These are phyloP conservation scores for Tortricodes alternella DNA, from an alignment of 2,888 invertebrate species.

Conservation along the genomic window DNA sequence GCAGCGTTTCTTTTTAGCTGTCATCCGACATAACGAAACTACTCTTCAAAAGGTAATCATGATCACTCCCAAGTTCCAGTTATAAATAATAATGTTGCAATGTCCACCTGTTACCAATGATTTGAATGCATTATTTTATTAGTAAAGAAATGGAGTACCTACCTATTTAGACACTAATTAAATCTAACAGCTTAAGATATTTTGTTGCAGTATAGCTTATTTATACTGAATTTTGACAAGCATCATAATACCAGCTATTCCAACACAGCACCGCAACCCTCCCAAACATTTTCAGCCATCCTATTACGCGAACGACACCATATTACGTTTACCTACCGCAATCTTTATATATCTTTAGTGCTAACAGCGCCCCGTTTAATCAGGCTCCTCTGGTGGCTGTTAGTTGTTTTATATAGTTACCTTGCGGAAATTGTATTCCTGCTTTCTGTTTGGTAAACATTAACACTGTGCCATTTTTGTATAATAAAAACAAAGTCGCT, in stretches of 20 bases:
- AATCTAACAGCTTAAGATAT: too few species aligned
- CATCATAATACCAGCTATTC: background rate
- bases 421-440: slow-evolving; percentile 43
- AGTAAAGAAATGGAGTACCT: too few species aligned
- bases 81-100: too few species aligned
- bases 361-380: slow-evolving; percentile 66
- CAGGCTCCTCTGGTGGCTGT: slow-evolving; percentile 56
- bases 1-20: too few species aligned
- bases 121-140: too few species aligned
- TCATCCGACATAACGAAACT: too few species aligned
- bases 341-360: slow-evolving; percentile 78
- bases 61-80: too few species aligned
- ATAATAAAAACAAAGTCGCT: slow-evolving; percentile 22
- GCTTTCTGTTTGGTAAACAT: slow-evolving; percentile 18
- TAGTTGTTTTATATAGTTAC: slow-evolving; percentile 34
- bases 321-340: slow-evolving; percentile 59
- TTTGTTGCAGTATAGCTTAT: too few species aligned
- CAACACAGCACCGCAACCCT: slow-evolving; percentile 1
- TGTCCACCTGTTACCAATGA: too few species aligned
- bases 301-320: slow-evolving; percentile 77
- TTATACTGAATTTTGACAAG: background rate
- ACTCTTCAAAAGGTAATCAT: too few species aligned
- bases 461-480: slow-evolving; percentile 14
- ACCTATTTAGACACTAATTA: too few species aligned
- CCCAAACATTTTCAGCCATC: slow-evolving; percentile 47